These are phyloP conservation scores for Apis laboriosa DNA, from an alignment of 1,140 invertebrate genomes.

Conservation along the genomic window DNA sequence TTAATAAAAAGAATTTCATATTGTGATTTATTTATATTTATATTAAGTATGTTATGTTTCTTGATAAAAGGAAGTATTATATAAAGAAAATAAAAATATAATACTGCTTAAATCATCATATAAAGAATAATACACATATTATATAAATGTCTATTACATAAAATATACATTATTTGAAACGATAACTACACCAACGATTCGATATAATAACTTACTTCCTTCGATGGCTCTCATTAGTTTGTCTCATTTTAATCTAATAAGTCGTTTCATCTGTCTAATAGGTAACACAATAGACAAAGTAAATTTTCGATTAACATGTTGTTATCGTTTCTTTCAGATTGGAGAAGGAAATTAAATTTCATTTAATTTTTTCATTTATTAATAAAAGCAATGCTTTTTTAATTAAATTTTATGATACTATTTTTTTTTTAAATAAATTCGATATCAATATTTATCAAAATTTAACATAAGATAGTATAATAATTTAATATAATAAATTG, in stretches of 20 bases:
- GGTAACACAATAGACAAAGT: slow-evolving; percentile 4
- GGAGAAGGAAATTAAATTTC: neutral
- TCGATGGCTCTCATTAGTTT: neutral
- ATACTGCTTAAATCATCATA: neutral
- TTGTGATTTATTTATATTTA: neutral
- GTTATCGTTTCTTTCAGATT: neutral
- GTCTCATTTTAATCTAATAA: slow-evolving; percentile 17
- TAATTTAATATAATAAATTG: too few species aligned
- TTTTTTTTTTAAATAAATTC: too few species aligned
- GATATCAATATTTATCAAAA: too few species aligned
- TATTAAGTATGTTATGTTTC: neutral
- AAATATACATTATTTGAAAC: slow-evolving; percentile 30
- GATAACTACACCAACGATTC: slow-evolving; percentile 10
- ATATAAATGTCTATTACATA: slow-evolving; percentile 27
- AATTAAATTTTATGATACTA: too few species aligned
- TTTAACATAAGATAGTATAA: too few species aligned
- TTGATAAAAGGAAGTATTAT: neutral
- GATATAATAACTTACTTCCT: slow-evolving; percentile 34
- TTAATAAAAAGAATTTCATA: neutral
- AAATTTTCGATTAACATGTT: neutral
- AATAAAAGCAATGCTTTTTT: too few species aligned
- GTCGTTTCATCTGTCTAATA: slow-evolving; percentile 20
- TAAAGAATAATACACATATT: slow-evolving; percentile 2
- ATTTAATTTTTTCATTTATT: too few species aligned
- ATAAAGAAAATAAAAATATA: neutral